Evolutionary conservation across 2,888 invertebrate species (phyloP).

Genomic region (Leucophora obtusa): DNA sequence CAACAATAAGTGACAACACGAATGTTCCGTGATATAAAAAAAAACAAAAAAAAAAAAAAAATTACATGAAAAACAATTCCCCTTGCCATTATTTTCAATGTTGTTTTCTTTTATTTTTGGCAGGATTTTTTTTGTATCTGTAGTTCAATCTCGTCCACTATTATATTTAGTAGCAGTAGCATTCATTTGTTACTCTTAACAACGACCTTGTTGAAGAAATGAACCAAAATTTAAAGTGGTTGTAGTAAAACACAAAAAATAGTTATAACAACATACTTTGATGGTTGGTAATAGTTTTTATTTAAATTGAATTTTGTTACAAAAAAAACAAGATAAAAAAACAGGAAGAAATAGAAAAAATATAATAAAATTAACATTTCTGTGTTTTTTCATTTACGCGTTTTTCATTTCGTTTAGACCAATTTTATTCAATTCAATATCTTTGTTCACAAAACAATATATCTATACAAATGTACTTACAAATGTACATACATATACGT

Average conservation of each 20-base stretch:
- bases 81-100: constrained; percentile 8
- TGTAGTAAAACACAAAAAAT: background rate
- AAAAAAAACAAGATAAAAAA: constrained; percentile 15
- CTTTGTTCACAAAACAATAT: background rate
- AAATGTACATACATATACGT: background rate
- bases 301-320: background rate
- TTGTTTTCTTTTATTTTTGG: background rate
- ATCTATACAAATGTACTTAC: background rate
- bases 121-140: background rate
- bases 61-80: constrained; percentile 18
- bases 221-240: background rate
- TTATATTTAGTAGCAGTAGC: constrained; percentile 1
- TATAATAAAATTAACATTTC: constrained; percentile 24
- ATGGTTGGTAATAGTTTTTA: background rate
- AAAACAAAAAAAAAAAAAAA: background rate
- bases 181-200: constrained; percentile 3
- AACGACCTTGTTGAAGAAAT: constrained; percentile 11
- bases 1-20: constrained; percentile 6
- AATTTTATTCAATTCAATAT: background rate
- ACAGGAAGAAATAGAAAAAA: too few species aligned
- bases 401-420: constrained; percentile 9
- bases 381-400: constrained; percentile 16
- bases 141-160: background rate
- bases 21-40: background rate
- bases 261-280: background rate